Base-by-base conservation (phyloP, 2,113 vertebrate species). In the Rousettus leschenaultii region DNA sequence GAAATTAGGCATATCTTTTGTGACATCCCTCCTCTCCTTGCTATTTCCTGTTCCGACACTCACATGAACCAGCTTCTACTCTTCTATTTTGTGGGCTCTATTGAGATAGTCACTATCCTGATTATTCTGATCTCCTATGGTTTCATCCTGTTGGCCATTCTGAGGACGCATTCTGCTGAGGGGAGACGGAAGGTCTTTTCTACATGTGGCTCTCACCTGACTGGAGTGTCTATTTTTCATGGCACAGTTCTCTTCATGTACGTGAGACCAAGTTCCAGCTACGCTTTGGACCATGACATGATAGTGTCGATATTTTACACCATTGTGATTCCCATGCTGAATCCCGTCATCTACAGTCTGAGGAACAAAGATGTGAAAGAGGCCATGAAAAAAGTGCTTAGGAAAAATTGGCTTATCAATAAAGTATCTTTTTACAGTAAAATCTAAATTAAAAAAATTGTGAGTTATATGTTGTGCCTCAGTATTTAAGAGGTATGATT, bases 101-200 rank as follows among this genome's bases (percentile, higher is more conserved):
- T 95, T 83, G 95, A 95, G 13, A 19, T 92, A 26, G 33, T 83
- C 15, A 97, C 97, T 1, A 86, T 98, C 21, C 15, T 93, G 4
- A 85, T 95, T 26, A 94, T 97, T 26, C 55, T 98, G 3, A 9
- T 97, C 33, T 98, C 98, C 15, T 98, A 97, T 12, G 78, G 19
- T 0, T 97, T 91, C 7, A 97, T 98, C 22, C 24, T 97, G 0
- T 13, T 70, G 35, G 86, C 77, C 13, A 96, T 97, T 77, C 40
- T 98, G 48, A 95, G 33, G 73, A 92, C 97, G 8, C 57, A 1
- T 24, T 97, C 97, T 45, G 43, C 75, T 3, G 79, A 93, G n/a
- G 96, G 98, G 7, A 89, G 96, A 22, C 11, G 19, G 6, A 98
- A 98, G 63, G 70, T 94, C 2, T 97, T 97, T 13, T 89, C 97